Base-by-base conservation (phyloP, 2,888 invertebrate genomes). In the Eumerus sabulonum region DNA sequence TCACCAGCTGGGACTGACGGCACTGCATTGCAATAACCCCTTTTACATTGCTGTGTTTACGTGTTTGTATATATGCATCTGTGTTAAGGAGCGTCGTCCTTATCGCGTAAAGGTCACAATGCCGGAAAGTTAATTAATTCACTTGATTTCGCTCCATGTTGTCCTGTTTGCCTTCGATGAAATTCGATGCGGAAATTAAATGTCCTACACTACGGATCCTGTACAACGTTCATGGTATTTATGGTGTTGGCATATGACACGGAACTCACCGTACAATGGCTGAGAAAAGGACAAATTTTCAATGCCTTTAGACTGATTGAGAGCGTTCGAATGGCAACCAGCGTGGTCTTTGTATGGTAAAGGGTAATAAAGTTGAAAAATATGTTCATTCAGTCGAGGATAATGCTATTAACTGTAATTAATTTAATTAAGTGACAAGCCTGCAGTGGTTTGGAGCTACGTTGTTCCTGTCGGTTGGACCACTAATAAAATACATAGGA, bases 71-170 rank as follows among this genome's bases (percentile, higher is more conserved):
- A 48, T 38, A 27, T 27, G n/a, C 35, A 4, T 35, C 12, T 16
- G 27, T 48, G 4, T 27, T 44, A 62, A 40, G 40, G 40, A 40
- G 40, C 9, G 40, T 40, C 40, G 40, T 9, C 60, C 64, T 74
- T 74, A 74, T 74, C 68, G 68, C 68, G 36, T 51, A 60, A 73
- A 73, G 74, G 79, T 73, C 79, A 70, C 74, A 79, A 64, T 64
- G 74, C 79, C 79, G 79, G 79, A 74, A 79, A 79, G 74, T 74
- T 79, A 79, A 79, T 79, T 79, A 79, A 79, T 79, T 79, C 74
- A 74, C 74, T 74, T 79, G 79, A 79, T 79, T 79, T 74, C 64
- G 50, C 54, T 71, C 16, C 27, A 16, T 50, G 18, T 7, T 45
- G 13, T 42, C n/a, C 42, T 44, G 47, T 67, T 35, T 47, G 51